phyloP scores from a whole-genome alignment of 2,113 vertebrate species.

The Macrotus californicus region DNA sequence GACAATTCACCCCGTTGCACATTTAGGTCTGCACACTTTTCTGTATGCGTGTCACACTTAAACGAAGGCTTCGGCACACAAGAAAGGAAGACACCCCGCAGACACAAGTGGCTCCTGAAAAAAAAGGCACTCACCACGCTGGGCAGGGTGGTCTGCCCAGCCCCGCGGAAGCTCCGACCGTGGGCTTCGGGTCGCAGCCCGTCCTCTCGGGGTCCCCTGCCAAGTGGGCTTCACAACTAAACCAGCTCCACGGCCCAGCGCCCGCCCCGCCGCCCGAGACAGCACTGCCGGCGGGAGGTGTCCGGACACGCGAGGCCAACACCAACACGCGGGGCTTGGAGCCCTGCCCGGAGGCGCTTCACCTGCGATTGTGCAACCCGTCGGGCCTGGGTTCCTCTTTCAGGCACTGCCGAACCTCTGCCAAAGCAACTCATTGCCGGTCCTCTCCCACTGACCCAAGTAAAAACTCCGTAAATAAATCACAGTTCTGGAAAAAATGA shows the following conservation, averaged over 20 bases:
- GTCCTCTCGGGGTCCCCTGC: not conserved
- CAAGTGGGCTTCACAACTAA: not conserved
- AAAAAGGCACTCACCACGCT: not conserved
- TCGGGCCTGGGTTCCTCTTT: conserved; percentile 20
- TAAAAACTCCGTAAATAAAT: not conserved
- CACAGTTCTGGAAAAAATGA: not conserved
- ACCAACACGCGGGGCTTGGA: conserved; percentile 7
- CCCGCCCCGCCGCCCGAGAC: not conserved
- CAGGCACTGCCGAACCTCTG: conserved; percentile 16
- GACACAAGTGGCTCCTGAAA: not conserved
- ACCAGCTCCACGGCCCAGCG: not conserved
- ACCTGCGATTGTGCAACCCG: conserved; percentile 28
- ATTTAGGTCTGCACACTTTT: not conserved
- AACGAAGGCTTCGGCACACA: not conserved
- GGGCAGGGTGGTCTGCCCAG: not conserved
- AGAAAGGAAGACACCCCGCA: not conserved
- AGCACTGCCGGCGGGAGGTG: conserved; percentile 17
- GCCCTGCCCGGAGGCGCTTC: conserved; percentile 33
- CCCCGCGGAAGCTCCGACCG: not conserved
- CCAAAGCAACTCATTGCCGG: conserved; percentile 5
- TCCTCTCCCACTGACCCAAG: conserved; percentile 51
- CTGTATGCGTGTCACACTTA: not conserved
- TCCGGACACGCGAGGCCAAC: conserved; percentile 11
- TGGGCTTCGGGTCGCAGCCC: not conserved
- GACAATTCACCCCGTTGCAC: not conserved